Conservation (phyloP, 2,797 vertebrate genomes). For the Ispidina picta region DNA sequence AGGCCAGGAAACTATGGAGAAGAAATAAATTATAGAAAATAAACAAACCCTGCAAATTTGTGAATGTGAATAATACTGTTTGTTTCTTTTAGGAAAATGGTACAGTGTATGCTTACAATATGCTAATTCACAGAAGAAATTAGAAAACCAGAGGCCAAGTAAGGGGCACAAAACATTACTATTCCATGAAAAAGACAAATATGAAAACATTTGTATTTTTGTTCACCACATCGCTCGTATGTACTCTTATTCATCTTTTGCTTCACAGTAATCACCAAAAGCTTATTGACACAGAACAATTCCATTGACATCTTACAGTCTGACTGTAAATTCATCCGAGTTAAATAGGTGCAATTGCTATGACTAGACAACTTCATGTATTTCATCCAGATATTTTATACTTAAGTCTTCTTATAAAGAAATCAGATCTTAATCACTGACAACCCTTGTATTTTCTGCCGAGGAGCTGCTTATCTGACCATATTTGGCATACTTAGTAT, state of each 20-base stretch:
- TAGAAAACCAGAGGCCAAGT: neutral
- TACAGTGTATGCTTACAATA: neutral
- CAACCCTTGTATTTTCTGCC: neutral
- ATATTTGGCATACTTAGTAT: neutral
- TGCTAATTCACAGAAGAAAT: neutral
- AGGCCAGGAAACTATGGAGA: neutral
- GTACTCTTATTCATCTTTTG: neutral
- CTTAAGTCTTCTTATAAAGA: neutral
- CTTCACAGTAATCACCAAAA: neutral
- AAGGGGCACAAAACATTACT: neutral
- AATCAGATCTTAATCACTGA: neutral
- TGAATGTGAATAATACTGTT: neutral
- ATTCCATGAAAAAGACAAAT: neutral
- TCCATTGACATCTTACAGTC: neutral
- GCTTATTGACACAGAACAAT: neutral
- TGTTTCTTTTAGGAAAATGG: neutral
- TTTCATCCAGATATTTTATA: neutral
- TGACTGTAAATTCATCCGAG: neutral
- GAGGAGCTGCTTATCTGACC: neutral
- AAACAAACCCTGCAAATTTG: neutral
- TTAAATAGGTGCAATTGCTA: neutral
- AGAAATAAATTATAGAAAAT: neutral
- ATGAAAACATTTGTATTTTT: neutral
- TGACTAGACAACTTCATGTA: neutral
- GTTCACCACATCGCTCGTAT: neutral